Conservation (phyloP, 2,113 vertebrate genomes). For the Regulus satrapa region DNA sequence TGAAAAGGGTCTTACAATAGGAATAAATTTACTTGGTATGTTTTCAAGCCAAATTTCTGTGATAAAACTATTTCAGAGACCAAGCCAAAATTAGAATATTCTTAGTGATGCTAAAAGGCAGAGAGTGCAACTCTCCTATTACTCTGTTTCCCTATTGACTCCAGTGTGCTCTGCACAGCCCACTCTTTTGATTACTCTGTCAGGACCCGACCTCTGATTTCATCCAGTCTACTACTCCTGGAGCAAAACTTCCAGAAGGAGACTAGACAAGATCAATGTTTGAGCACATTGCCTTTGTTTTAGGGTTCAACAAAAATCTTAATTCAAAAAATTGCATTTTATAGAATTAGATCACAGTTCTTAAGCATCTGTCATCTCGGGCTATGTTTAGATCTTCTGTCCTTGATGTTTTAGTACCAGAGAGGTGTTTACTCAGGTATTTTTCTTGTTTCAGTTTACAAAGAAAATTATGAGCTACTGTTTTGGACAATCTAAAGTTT, state of each 20-base stretch:
- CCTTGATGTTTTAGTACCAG: neutral
- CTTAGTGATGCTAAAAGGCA: neutral
- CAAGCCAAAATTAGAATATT: neutral
- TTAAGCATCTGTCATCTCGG: fast-evolving
- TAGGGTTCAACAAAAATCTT: neutral
- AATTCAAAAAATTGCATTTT: neutral
- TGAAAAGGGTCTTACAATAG: neutral
- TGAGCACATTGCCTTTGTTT: neutral
- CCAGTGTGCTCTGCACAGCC: neutral
- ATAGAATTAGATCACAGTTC: neutral
- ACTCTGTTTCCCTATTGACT: neutral
- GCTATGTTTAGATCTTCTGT: neutral
- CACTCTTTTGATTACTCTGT: neutral
- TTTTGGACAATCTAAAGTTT: neutral
- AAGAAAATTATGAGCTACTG: neutral
- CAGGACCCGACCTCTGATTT: neutral
- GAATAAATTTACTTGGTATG: neutral
- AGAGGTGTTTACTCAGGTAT: neutral
- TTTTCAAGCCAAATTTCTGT: neutral
- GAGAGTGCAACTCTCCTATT: neutral
- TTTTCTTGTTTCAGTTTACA: neutral
- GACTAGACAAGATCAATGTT: neutral
- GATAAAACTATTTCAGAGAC: neutral
- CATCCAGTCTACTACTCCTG: neutral
- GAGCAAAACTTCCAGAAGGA: neutral